Evolutionary conservation across 2,113 vertebrate species (phyloP), one percentile per base, ranked within the genome.

Genomic region (Malurus melanocephalus): DNA sequence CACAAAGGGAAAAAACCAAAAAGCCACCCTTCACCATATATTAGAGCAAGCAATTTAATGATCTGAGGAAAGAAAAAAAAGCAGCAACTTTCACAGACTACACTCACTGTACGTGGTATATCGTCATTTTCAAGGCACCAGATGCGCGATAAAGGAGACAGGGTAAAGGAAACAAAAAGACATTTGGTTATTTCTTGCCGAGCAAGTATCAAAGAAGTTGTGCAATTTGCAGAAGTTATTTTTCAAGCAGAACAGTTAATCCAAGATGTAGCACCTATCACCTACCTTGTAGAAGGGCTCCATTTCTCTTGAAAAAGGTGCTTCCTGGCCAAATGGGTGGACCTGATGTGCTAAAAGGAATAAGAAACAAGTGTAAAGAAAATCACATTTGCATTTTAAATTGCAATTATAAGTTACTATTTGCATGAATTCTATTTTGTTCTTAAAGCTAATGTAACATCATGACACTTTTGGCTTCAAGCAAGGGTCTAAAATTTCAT

Each of bases 281-380:
- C 97, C 86, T 99, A 99, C 99, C 99, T 99, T 99, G 99, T 42
- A 99, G 98, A 92, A 99, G 98, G 88, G 99, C 98, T 97, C 99
- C 98, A 32, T 99, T 99, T 97, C 99, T 99, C 97, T 99, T 98
- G 98, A 99, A 99, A 96, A 99, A 99, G 96, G 98, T 98, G 97
- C 98, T 99, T 98, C 98, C 99, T 42, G 99, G 98, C 99, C 99
- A 99, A 96, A 99, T 97, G 80, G 99, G 98, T 97, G 99, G 98
- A 98, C 98, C 98, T 97, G 97, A 98, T 97, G 98, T 97, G 96
- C 98, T 98, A 92, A 51, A 97, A 23, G 81, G 46, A 96, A 97
- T 30, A 95, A 96, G 81, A 94, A 91, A 91, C 22, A 87, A 83
- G 32, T 32, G 21, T 97, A n/a, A 97, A 90, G 22, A 69, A 77